phyloP scores from a whole-genome alignment of 2,113 vertebrate species.

The Nansenia antarctica region DNA sequence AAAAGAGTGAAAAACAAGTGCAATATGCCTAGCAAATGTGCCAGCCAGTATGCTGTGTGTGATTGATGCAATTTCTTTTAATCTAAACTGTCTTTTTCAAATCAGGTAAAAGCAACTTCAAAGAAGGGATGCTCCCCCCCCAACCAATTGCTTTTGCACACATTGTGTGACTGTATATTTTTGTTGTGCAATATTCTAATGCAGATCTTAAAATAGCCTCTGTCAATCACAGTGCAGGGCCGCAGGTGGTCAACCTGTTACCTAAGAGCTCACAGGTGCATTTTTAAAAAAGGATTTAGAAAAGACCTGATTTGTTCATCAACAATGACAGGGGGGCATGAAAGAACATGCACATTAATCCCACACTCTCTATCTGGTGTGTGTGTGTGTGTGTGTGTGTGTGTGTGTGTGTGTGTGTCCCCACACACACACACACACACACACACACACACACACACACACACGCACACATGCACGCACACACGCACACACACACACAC shows the following conservation, averaged over 20 bases:
- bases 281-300: slow-evolving; percentile 23
- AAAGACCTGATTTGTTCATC: slow-evolving; percentile 18
- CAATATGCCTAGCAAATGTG: too few relatives aligned
- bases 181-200: slow-evolving; percentile 8
- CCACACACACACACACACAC: slow-evolving; percentile 16
- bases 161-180: background rate
- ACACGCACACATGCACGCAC: background rate
- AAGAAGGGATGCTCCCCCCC: background rate
- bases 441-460: slow-evolving; percentile 4
- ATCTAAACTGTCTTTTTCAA: background rate
- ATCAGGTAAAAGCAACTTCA: background rate
- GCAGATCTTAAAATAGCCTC: slow-evolving; percentile 20
- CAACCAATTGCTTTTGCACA: background rate
- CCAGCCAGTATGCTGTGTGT: background rate
- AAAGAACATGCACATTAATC: slow-evolving; percentile 5
- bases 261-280: slow-evolving; percentile 49
- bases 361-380: too few relatives aligned
- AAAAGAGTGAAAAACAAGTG: too few relatives aligned
- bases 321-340: background rate
- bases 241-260: slow-evolving; percentile 58
- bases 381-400: too few relatives aligned
- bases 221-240: slow-evolving; percentile 28
- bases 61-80: background rate
- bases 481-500: slow-evolving; percentile 4
- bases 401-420: slow-evolving; percentile 13